A percentile compares a stretch with the other conserved stretches of the same genome.
Evolutionary conservation across 2,113 vertebrate genomes (phyloP).

Genomic region (Tympanuchus pallidicinctus): DNA sequence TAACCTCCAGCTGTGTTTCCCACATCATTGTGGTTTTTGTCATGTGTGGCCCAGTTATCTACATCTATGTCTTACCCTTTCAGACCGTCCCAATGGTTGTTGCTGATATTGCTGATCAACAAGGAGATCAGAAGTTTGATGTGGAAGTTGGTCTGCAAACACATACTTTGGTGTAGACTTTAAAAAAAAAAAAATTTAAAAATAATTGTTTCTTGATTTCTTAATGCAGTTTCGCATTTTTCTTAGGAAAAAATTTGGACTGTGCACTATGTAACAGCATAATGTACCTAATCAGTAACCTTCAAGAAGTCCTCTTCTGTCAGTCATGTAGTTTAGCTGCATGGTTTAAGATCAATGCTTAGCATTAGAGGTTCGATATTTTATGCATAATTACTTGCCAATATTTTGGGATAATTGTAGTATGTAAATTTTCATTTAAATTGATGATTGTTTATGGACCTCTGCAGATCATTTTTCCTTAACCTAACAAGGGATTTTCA

Average conservation of each 20-base stretch:
- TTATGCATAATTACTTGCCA: too few relatives aligned
- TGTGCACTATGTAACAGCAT: background rate
- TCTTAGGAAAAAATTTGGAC: background rate
- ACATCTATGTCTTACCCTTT: background rate
- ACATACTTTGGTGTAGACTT: background rate
- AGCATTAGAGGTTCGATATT: too few relatives aligned
- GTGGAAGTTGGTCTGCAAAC: background rate
- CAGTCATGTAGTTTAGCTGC: too few relatives aligned
- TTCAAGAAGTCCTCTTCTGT: background rate
- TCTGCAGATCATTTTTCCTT: too few relatives aligned
- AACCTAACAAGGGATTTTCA: too few relatives aligned
- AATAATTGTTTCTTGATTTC: background rate
- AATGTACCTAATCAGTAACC: background rate
- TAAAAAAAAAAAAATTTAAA: background rate
- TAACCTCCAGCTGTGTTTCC: background rate
- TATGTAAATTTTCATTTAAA: too few relatives aligned
- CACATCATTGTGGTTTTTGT: constrained; percentile 4
- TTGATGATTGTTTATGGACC: too few relatives aligned
- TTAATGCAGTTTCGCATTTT: too few relatives aligned
- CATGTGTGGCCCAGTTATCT: background rate
- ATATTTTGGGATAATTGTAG: too few relatives aligned
- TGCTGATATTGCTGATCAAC: background rate
- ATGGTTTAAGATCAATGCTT: too few relatives aligned
- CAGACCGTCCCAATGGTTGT: background rate
- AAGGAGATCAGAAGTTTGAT: background rate